These are phyloP conservation scores for Sinocyclocheilus rhinocerous DNA, from an alignment of 2,113 vertebrate species.

Conservation along the genomic window DNA sequence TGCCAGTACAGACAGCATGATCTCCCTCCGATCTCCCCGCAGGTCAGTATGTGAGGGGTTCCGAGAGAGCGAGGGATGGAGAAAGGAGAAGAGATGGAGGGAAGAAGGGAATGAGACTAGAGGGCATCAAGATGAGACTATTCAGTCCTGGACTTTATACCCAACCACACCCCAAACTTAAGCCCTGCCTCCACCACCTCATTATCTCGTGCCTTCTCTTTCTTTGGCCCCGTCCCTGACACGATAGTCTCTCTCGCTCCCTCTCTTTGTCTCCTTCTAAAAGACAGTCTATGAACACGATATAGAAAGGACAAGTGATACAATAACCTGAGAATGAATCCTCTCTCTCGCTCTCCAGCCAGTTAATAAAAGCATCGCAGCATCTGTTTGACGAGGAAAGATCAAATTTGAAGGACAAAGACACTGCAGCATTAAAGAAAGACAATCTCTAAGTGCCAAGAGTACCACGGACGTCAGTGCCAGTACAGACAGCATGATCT, in stretches of 20 bases:
- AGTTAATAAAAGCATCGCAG: slow-evolving; percentile 37
- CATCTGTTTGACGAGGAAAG: slow-evolving; percentile 34
- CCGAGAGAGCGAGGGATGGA: slow-evolving; percentile 40
- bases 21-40: slow-evolving; percentile 56
- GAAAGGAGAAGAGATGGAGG: slow-evolving; percentile 50
- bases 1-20: slow-evolving; percentile 75
- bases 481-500: slow-evolving; percentile 75
- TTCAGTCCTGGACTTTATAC: slow-evolving; percentile 73
- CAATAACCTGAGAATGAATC: slow-evolving; percentile 35
- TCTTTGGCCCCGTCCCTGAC: neutral
- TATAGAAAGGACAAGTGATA: slow-evolving; percentile 14
- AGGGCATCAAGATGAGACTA: slow-evolving; percentile 65
- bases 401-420: slow-evolving; percentile 32
- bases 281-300: slow-evolving; percentile 16
- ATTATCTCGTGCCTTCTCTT: slow-evolving; percentile 9
- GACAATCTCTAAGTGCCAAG: slow-evolving; percentile 23
- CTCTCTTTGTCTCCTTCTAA: slow-evolving; percentile 11
- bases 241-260: neutral
- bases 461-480: slow-evolving; percentile 72
- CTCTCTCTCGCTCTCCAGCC: neutral
- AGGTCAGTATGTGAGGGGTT: slow-evolving; percentile 38
- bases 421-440: slow-evolving; percentile 16
- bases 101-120: slow-evolving; percentile 60
- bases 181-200: slow-evolving; percentile 50
- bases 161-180: slow-evolving; percentile 72